phyloP scores from a whole-genome alignment of 2,113 vertebrate genomes.

The Alectura lathami region DNA sequence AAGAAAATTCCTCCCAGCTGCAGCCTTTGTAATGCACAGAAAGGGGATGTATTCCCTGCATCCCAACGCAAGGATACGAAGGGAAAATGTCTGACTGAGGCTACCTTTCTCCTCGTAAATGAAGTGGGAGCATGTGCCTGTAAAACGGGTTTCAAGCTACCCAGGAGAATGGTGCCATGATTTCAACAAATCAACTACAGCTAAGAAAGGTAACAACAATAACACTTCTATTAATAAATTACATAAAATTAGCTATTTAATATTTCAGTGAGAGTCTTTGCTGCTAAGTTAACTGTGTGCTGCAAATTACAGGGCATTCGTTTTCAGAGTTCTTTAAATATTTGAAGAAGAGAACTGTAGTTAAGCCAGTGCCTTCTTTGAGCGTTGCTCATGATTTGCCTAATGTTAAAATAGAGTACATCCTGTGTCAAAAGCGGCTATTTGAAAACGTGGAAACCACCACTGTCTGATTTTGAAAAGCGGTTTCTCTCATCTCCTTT shows the following conservation, averaged over 20 bases:
- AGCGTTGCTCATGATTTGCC: background rate
- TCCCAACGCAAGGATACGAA: background rate
- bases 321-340: background rate
- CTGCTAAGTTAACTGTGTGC: background rate
- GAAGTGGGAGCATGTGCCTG: background rate
- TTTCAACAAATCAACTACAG: background rate
- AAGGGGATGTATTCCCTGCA: background rate
- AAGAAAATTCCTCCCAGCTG: background rate
- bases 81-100: background rate
- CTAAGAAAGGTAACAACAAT: background rate
- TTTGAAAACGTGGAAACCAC: background rate
- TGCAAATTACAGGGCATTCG: background rate
- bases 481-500: background rate
- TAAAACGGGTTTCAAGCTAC: background rate
- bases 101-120: background rate
- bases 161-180: background rate
- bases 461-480: background rate
- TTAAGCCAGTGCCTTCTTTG: background rate
- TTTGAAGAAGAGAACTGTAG: background rate
- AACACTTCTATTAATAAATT: background rate
- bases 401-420: background rate
- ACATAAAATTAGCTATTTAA: background rate
- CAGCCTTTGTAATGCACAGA: accelerated
- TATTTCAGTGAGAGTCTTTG: background rate
- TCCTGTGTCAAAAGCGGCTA: background rate